Evolutionary conservation across 2,888 invertebrate species (phyloP).

Genomic region (Hecatera dysodea): DNA sequence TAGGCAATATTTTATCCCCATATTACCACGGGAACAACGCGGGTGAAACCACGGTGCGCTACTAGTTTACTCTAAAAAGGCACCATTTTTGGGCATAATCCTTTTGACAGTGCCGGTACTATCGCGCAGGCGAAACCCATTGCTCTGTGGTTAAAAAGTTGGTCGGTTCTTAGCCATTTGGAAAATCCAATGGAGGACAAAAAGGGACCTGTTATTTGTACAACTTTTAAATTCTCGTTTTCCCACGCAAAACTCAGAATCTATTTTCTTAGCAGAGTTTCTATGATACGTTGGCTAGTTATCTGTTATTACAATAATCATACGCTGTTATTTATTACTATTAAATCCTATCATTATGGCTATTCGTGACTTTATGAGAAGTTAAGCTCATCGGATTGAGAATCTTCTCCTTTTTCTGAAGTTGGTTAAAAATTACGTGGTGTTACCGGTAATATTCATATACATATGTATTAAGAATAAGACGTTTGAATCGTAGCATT

Average conservation of each 20-base stretch:
- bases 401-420: too few species aligned
- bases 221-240: constrained; percentile 25
- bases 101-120: too few species aligned
- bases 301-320: constrained; percentile 54
- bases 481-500: constrained; percentile 15
- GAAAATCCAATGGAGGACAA: neutral
- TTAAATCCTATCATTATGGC: constrained; percentile 50
- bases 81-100: too few species aligned
- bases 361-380: constrained; percentile 55
- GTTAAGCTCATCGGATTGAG: constrained; percentile 29
- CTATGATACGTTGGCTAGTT: constrained; percentile 33
- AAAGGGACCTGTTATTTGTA: too few species aligned
- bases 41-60: too few species aligned
- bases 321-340: constrained; percentile 54
- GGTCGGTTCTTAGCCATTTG: neutral
- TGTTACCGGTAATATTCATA: constrained; percentile 31
- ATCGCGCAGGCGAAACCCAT: too few species aligned
- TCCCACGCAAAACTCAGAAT: constrained; percentile 41
- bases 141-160: neutral
- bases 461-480: neutral
- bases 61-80: too few species aligned
- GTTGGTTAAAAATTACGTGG: too few species aligned
- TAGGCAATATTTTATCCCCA: too few species aligned
- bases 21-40: too few species aligned
- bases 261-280: constrained; percentile 25